These are phyloP conservation scores for Seira musarum DNA, from an alignment of 2,888 invertebrate species.

Conservation along the genomic window DNA sequence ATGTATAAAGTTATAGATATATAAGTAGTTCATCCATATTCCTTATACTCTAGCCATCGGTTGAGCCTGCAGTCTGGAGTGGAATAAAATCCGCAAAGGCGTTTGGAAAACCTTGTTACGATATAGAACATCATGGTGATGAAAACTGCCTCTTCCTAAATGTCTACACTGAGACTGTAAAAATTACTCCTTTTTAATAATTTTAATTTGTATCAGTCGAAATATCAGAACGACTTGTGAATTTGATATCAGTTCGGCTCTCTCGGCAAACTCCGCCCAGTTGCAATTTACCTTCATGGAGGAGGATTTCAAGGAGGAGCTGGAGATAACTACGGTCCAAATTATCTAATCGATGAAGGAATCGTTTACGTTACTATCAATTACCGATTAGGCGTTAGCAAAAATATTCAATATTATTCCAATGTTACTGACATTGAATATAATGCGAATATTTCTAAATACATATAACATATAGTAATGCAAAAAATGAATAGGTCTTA, in stretches of 20 bases:
- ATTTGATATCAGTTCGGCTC: no score
- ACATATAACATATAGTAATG: no score
- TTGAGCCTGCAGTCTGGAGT: conserved; percentile 28
- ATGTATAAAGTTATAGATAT: not conserved
- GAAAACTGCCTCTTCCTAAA: conserved; percentile 57
- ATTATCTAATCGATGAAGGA: conserved; percentile 50
- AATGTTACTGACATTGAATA: not conserved
- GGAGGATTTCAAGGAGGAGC: conserved; percentile 54
- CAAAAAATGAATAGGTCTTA: not conserved
- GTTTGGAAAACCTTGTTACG: conserved; percentile 44
- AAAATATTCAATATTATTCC: not conserved
- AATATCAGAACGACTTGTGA: not conserved
- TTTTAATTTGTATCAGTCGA: not conserved
- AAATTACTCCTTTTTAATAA: conserved; percentile 30
- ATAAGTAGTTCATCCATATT: not conserved
- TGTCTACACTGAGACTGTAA: conserved; percentile 45
- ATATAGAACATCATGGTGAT: conserved; percentile 38
- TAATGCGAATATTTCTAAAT: not conserved
- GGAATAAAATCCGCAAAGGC: conserved; percentile 60
- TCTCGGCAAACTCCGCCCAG: no score
- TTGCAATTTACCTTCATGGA: conserved; percentile 62
- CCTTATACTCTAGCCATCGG: conserved; percentile 46
- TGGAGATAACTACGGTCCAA: conserved; percentile 53
- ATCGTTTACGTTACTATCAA: conserved; percentile 43
- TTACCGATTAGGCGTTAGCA: conserved; percentile 28